Evolutionary conservation across 2,797 vertebrate genomes (phyloP), one percentile per base, ranked within the genome.

Genomic region (Rhabdophis nuchalis): DNA sequence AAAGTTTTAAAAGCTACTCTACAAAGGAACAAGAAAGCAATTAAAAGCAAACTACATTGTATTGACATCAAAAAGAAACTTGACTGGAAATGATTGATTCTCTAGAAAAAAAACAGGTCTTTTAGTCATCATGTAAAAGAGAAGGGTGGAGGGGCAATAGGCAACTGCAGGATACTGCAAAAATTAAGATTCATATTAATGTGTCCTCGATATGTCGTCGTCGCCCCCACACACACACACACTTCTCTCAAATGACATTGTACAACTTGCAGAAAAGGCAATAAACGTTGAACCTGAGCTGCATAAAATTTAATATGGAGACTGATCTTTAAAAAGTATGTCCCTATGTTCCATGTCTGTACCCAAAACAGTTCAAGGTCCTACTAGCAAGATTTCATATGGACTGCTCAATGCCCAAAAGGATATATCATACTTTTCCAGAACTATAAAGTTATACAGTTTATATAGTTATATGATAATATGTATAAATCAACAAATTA

Each of bases 211-310:
- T n/a, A n/a, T n/a, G n/a, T n/a, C n/a, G 23, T 25, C 10, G 20
- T 25, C 58, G 1, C 4, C 60, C 10, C 16, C 16, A 0, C 12
- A n/a, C 14, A n/a, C 2, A 3, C 0, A 46, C 1, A 10, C 20
- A 82, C 11, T 82, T 82, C 20, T 46, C 36, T 82, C 20, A 82
- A 46, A 82, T 46, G 72, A 20, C 72, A 46, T 25, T 46, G 41
- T 82, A 41, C 18, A 82, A 46, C 1, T 9, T 11, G 4, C 20
- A 82, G 36, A 82, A 25, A 82, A 46, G 36, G 3, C 36, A 46
- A 82, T 12, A 46, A 82, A 82, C 23, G 25, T 82, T 82, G 36
- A 12, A 46, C 20, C 46, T 46, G 41, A 46, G 72, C 41, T 82
- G 36, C 23, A 41, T 77, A 77, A 77, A 41, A 41, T 46, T 23